phyloP scores from a whole-genome alignment of 2,797 vertebrate species.

The Staurois parvus region DNA sequence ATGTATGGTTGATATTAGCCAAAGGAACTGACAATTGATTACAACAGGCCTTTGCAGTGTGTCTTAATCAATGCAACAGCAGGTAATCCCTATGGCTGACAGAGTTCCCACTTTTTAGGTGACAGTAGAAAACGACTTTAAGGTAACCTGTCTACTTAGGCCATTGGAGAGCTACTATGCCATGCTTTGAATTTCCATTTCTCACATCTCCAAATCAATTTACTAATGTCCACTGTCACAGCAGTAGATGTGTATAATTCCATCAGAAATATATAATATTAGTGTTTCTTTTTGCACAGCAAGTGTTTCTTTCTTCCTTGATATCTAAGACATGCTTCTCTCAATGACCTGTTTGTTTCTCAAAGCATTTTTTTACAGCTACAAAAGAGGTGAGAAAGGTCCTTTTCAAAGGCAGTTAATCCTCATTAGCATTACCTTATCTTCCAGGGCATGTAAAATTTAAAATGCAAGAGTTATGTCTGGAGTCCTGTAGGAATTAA shows the following conservation, averaged over 20 bases:
- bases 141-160: background rate
- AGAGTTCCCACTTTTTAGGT: background rate
- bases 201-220: constrained; percentile 28
- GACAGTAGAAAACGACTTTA: background rate
- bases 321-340: constrained; percentile 52
- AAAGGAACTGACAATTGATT: too few relatives aligned
- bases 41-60: too few relatives aligned
- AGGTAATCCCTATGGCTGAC: background rate
- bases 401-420: constrained; percentile 56
- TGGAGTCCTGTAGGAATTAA: constrained; percentile 53
- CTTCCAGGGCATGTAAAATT: constrained; percentile 54
- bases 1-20: background rate
- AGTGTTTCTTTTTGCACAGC: constrained; percentile 16
- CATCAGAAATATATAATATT: constrained; percentile 14
- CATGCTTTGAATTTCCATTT: background rate
- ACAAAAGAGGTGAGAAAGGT: constrained; percentile 59
- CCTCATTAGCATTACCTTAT: constrained; percentile 61
- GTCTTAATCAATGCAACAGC: background rate
- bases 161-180: background rate
- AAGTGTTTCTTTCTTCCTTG: constrained; percentile 24
- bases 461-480: constrained; percentile 57
- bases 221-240: constrained; percentile 48
- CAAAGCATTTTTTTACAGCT: constrained; percentile 54
- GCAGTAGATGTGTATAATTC: constrained; percentile 25
- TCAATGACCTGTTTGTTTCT: constrained; percentile 62